Evolutionary conservation across 2,113 vertebrate species (phyloP).

Genomic region (Meriones unguiculatus): DNA sequence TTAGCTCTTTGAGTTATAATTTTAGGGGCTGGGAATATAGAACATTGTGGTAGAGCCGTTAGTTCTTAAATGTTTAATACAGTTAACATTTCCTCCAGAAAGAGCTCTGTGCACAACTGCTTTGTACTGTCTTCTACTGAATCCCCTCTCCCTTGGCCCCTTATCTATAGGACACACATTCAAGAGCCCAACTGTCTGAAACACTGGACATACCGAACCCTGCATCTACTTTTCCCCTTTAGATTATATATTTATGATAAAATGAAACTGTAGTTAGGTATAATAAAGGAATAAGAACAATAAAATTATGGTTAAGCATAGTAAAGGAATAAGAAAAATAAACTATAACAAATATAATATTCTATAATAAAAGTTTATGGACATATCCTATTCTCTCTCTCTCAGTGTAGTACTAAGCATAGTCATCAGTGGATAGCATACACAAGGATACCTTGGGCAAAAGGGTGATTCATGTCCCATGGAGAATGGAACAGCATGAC

Average conservation of each 20-base stretch:
- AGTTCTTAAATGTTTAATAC: neutral
- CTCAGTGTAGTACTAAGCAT: neutral
- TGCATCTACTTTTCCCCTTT: neutral
- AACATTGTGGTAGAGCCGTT: slow-evolving; percentile 1
- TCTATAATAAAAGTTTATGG: neutral
- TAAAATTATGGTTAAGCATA: neutral
- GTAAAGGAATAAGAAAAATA: neutral
- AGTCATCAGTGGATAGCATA: neutral
- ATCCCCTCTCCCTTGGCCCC: too few species aligned
- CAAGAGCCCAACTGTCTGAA: neutral
- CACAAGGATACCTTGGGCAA: neutral
- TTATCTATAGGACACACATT: neutral
- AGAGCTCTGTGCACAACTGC: slow-evolving; percentile 5
- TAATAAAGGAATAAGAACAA: neutral
- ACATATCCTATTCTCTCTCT: neutral
- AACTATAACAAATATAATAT: neutral
- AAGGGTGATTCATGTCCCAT: neutral
- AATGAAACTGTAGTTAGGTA: neutral
- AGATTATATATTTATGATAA: neutral
- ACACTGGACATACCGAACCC: neutral
- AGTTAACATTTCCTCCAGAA: neutral
- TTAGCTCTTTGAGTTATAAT: slow-evolving; percentile 1
- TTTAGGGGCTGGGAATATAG: neutral
- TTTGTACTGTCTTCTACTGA: neutral
- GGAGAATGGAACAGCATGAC: neutral